These are phyloP conservation scores for Drosophila arizonae DNA, from an alignment of 1,140 invertebrate genomes.

Conservation along the genomic window DNA sequence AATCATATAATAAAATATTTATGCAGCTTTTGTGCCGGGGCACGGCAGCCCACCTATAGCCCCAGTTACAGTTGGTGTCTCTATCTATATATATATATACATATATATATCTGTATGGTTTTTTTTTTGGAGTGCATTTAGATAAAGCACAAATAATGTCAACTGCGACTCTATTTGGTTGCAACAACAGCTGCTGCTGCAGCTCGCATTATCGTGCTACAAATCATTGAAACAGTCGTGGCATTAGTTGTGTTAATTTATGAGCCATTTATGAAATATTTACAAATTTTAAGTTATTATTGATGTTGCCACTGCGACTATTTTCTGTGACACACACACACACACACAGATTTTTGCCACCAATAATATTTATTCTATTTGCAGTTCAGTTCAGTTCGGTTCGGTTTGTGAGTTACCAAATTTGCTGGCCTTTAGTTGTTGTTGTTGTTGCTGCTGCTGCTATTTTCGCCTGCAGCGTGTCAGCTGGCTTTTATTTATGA, in stretches of 20 bases:
- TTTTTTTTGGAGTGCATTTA: slow-evolving; percentile 61
- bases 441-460: slow-evolving; percentile 15
- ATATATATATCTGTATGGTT: slow-evolving; percentile 1
- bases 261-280: slow-evolving; percentile 78
- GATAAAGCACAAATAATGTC: slow-evolving; percentile 74
- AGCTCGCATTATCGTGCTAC: slow-evolving; percentile 74
- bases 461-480: slow-evolving; percentile 46
- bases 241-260: slow-evolving; percentile 79
- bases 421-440: slow-evolving; percentile 20
- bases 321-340: slow-evolving; percentile 24
- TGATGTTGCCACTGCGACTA: slow-evolving; percentile 15
- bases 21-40: slow-evolving; percentile 12
- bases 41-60: not conserved
- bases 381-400: too few species aligned
- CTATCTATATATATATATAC: slow-evolving; percentile 25
- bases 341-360: slow-evolving; percentile 9
- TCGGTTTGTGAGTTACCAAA: slow-evolving; percentile 32
- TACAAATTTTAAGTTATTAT: slow-evolving; percentile 77
- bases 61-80: not conserved
- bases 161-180: slow-evolving; percentile 59
- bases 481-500: slow-evolving; percentile 69
- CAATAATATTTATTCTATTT: slow-evolving; percentile 36
- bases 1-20: slow-evolving; percentile 80
- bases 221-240: slow-evolving; percentile 69
- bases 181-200: slow-evolving; percentile 47